These are phyloP conservation scores for Salminus brasiliensis DNA, from an alignment of 2,113 vertebrate species.

Conservation along the genomic window DNA sequence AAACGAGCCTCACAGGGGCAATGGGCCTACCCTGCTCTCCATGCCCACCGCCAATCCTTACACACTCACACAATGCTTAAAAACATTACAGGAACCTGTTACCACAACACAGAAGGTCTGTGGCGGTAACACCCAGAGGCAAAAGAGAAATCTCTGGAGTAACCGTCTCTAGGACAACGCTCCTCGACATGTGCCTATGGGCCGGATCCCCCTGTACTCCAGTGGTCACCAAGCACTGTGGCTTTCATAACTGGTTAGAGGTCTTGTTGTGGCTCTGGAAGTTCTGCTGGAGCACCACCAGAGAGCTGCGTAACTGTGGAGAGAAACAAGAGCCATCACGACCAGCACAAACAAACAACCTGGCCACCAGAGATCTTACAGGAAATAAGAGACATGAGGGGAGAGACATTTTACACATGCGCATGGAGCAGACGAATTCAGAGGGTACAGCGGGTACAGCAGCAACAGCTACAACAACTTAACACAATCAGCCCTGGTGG, in stretches of 20 bases:
- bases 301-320: slow-evolving; percentile 86
- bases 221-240: neutral
- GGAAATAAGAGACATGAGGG: neutral
- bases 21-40: slow-evolving; percentile 23
- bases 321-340: slow-evolving; percentile 53
- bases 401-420: neutral
- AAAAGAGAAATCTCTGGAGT: slow-evolving; percentile 26
- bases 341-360: neutral
- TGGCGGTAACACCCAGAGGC: slow-evolving; percentile 25
- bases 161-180: slow-evolving; percentile 38
- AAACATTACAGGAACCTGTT: slow-evolving; percentile 33
- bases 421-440: neutral
- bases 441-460: neutral
- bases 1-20: slow-evolving; percentile 1
- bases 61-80: slow-evolving; percentile 1
- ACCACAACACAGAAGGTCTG: neutral
- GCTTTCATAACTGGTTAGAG: slow-evolving; percentile 56
- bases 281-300: slow-evolving; percentile 87
- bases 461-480: neutral
- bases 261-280: slow-evolving; percentile 86
- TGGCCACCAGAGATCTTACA: neutral
- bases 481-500: too few species aligned
- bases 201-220: slow-evolving; percentile 10
- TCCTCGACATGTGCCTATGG: slow-evolving; percentile 49
- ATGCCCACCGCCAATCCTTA: slow-evolving; percentile 2